phyloP scores from a whole-genome alignment of 2,113 vertebrate species.

The Hystrix cristata region DNA sequence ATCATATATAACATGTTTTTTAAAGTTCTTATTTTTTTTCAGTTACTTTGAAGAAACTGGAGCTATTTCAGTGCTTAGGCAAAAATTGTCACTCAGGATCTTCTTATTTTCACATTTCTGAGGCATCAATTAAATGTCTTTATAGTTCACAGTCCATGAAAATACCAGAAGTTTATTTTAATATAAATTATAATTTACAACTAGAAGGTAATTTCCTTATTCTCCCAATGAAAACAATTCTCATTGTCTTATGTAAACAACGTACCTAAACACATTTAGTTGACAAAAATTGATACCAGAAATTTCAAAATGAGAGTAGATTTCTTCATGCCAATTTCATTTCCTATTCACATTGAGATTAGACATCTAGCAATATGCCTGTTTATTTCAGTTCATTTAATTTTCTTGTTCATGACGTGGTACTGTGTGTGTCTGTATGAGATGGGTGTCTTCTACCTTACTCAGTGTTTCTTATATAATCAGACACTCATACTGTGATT shows the following conservation, averaged over 20 bases:
- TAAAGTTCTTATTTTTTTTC: not conserved
- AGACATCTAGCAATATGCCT: not conserved
- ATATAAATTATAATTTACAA: not conserved
- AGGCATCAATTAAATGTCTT: not conserved
- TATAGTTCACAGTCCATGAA: not conserved
- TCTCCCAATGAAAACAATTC: not conserved
- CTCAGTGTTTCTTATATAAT: not conserved
- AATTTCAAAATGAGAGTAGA: conserved; percentile 30
- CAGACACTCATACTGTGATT: not conserved
- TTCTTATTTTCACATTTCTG: not conserved
- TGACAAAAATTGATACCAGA: not conserved
- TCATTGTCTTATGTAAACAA: not conserved
- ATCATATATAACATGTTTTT: not conserved
- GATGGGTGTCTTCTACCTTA: not conserved
- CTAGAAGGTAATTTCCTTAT: not conserved
- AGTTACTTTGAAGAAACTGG: not conserved
- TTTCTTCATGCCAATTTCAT: not conserved
- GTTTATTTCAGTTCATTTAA: not conserved
- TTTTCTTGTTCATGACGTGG: not conserved
- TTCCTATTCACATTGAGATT: not conserved
- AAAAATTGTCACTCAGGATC: not conserved
- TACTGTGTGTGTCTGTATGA: not conserved
- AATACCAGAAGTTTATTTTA: not conserved
- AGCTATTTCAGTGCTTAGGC: not conserved
- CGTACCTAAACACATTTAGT: not conserved